These are phyloP conservation scores for Coryphaenoides rupestris DNA, from an alignment of 2,113 vertebrate genomes.

Conservation along the genomic window DNA sequence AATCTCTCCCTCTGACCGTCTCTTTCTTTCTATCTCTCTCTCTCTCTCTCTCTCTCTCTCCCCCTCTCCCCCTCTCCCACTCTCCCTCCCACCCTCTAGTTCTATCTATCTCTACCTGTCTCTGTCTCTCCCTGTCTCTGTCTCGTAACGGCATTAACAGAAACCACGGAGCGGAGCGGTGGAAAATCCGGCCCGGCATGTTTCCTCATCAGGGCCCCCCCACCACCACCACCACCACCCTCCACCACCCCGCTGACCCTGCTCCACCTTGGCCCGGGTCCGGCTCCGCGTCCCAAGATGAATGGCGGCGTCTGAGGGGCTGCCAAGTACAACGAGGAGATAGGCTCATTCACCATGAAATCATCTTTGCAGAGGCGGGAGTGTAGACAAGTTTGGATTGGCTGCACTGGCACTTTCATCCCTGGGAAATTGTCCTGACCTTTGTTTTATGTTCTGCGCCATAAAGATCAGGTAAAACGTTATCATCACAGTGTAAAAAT, in stretches of 20 bases:
- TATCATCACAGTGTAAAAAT: constrained; percentile 58
- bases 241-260: constrained; percentile 51
- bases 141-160: constrained; percentile 63
- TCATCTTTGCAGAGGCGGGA: constrained; percentile 59
- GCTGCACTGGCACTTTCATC: constrained; percentile 51
- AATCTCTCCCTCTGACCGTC: constrained; percentile 25
- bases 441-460: constrained; percentile 61
- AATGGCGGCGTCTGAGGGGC: constrained; percentile 56
- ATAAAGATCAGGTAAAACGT: constrained; percentile 60
- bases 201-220: constrained; percentile 70
- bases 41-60: too few species aligned
- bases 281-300: constrained; percentile 55
- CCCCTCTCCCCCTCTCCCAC: too few species aligned
- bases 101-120: too few species aligned
- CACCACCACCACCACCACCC: too few species aligned
- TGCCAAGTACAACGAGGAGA: constrained; percentile 67
- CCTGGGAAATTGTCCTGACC: constrained; percentile 60
- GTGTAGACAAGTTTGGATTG: constrained; percentile 56
- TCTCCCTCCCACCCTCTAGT: too few species aligned
- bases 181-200: constrained; percentile 61
- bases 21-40: constrained; percentile 1
- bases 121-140: constrained; percentile 18
- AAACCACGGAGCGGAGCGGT: constrained; percentile 45
- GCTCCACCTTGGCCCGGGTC: constrained; percentile 54
- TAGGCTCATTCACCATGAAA: constrained; percentile 60